Evolutionary conservation across 2,113 vertebrate genomes (phyloP), one percentile per base, ranked within the genome.

Genomic region (Tenebrosternarchus preto): DNA sequence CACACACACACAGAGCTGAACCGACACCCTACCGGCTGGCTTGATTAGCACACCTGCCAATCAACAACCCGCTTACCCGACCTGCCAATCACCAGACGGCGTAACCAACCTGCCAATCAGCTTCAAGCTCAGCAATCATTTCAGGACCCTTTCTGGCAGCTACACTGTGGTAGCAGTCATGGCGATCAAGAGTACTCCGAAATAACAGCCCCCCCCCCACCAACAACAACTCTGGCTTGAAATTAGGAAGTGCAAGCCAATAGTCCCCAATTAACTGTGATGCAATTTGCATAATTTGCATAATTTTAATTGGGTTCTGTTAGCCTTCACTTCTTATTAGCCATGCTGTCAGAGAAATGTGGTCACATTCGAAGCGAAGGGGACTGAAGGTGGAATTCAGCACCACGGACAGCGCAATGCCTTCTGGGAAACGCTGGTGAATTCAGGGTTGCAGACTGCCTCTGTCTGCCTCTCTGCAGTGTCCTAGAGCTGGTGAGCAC

Each of bases 281-380:
- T 57, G 50, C 31, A 43, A 80, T 80, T 80, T 80, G 50, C 78
- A 80, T 80, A 43, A 80, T 80, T 80, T 80, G 50, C 78, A 80
- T 80, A 73, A 57, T 80, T 74, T 80, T 80, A 80, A 80, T 80
- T 80, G 78, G 70, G 70, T 80, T 80, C 70, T 80, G 78, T 61
- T 80, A 39, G 70, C 70, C 78, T 67, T 80, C 78, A 55, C 61
- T 67, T 80, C 70, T 74, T 61, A 74, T 80, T 80, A 80, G 78
- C 53, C 60, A 12, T 73, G 24, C 57, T 66, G 60, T 22, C 50
- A 29, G 17, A 15, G 70, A 66, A 17, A 73, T 56, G 64, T 77
- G 76, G 75, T n/a, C 59, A 68, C 71, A 64, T 56, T 61, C 33
- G 70, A 22, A 75, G 43, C 68, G 43, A 5, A 12, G 33, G 36